A percentile compares a stretch with the other conserved stretches of the same genome.
Evolutionary conservation across 2,113 vertebrate species (phyloP).

Genomic region (Chloropsis cyanopogon): DNA sequence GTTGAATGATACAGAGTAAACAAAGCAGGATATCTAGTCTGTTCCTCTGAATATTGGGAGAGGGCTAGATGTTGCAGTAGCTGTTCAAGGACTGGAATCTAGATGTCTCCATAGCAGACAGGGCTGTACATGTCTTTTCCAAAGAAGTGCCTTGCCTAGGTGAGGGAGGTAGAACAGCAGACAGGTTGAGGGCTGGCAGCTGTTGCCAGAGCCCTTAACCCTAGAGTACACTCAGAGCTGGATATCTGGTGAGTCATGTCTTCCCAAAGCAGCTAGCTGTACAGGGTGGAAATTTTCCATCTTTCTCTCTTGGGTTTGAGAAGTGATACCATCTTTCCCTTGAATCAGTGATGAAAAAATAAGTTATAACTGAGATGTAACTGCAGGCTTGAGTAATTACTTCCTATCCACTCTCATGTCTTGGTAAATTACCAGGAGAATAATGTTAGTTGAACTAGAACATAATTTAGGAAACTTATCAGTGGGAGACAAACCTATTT

Average conservation of each 20-base stretch:
- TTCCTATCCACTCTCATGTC: neutral
- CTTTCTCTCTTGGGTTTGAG: neutral
- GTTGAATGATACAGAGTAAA: neutral
- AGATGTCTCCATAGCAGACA: neutral
- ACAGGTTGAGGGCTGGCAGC: neutral
- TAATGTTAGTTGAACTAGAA: neutral
- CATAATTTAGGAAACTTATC: neutral
- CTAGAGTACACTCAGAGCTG: neutral
- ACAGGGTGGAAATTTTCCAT: neutral
- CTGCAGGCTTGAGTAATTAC: neutral
- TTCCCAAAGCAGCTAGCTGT: neutral
- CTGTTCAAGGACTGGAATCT: neutral
- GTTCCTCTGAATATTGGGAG: neutral
- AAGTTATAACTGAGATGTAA: neutral
- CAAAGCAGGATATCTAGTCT: neutral
- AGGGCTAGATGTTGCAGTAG: neutral
- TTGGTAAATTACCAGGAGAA: neutral
- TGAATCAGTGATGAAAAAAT: neutral
- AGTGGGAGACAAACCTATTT: neutral
- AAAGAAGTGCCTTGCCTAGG: neutral
- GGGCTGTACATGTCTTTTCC: neutral
- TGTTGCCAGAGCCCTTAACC: neutral
- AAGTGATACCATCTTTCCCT: neutral
- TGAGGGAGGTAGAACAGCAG: neutral
- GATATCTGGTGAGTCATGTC: neutral